phyloP scores from a whole-genome alignment of 1,140 invertebrate genomes.

The Pseudomyrmex sp. region DNA sequence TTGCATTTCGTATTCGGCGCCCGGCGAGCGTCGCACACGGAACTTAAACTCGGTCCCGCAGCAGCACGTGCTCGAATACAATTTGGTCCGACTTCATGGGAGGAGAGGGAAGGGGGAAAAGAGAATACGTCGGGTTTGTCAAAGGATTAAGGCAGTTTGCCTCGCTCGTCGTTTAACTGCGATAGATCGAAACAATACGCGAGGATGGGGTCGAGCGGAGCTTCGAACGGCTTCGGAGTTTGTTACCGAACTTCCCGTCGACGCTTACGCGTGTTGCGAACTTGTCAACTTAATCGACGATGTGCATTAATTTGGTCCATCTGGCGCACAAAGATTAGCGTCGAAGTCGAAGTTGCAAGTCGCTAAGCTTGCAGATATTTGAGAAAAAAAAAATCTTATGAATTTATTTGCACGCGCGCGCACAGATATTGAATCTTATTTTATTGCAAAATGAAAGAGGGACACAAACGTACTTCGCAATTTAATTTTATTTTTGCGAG shows the following conservation, averaged over 20 bases:
- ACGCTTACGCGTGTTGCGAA: constrained; percentile 21
- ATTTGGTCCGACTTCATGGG: constrained; percentile 23
- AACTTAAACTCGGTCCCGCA: constrained; percentile 38
- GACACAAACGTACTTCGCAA: neutral
- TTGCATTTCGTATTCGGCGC: constrained; percentile 72
- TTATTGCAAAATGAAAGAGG: neutral
- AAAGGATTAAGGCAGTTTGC: constrained; percentile 67
- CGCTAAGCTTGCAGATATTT: neutral
- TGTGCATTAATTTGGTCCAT: constrained; percentile 22
- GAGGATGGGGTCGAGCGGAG: neutral
- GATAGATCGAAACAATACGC: constrained; percentile 61
- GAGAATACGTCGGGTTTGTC: constrained; percentile 60
- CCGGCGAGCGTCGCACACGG: neutral
- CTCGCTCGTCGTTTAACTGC: constrained; percentile 55
- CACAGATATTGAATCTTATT: neutral
- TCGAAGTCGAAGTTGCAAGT: neutral
- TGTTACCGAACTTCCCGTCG: neutral
- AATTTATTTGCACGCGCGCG: neutral
- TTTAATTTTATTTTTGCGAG: neutral
- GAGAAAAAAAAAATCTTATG: neutral
- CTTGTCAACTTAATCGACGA: constrained; percentile 34
- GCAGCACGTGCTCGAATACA: constrained; percentile 53
- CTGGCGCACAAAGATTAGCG: neutral
- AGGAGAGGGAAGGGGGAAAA: neutral
- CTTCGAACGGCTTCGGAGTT: neutral